phyloP scores from a whole-genome alignment of 2,888 invertebrate species.

The Mesoligia furuncula region DNA sequence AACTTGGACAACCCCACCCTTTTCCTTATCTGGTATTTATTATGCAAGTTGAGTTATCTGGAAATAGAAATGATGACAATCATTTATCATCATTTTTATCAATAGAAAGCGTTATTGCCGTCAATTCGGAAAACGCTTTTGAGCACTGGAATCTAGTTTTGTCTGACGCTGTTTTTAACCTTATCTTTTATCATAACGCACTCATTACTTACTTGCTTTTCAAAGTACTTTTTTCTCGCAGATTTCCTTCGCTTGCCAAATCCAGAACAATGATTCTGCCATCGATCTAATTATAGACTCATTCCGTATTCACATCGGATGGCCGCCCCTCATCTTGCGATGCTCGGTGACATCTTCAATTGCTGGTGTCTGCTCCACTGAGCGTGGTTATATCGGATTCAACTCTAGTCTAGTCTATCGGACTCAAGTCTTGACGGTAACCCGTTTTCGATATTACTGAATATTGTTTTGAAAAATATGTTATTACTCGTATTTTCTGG shows the following conservation, averaged over 20 bases:
- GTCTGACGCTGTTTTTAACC: not conserved
- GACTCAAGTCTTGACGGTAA: no score
- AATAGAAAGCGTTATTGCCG: no score
- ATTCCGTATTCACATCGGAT: conserved; percentile 56
- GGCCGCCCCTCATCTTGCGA: conserved; percentile 25
- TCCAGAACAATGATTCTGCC: conserved; percentile 13
- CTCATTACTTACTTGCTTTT: not conserved
- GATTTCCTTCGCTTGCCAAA: not conserved
- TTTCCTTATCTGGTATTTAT: no score
- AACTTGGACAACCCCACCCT: no score
- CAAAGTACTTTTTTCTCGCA: not conserved
- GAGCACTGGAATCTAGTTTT: not conserved
- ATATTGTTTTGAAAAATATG: not conserved
- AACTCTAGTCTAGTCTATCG: no score
- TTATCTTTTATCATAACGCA: not conserved
- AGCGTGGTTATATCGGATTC: conserved; percentile 13
- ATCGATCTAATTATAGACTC: conserved; percentile 43
- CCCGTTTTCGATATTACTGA: no score
- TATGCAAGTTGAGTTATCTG: not conserved
- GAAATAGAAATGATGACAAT: not conserved
- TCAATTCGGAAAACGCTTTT: not conserved
- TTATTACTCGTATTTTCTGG: not conserved
- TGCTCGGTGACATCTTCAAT: conserved; percentile 40
- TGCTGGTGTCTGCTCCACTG: conserved; percentile 24
- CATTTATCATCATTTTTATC: no score